Evolutionary conservation across 2,888 invertebrate species (phyloP).

Genomic region (Stenchaetothrips biformis): DNA sequence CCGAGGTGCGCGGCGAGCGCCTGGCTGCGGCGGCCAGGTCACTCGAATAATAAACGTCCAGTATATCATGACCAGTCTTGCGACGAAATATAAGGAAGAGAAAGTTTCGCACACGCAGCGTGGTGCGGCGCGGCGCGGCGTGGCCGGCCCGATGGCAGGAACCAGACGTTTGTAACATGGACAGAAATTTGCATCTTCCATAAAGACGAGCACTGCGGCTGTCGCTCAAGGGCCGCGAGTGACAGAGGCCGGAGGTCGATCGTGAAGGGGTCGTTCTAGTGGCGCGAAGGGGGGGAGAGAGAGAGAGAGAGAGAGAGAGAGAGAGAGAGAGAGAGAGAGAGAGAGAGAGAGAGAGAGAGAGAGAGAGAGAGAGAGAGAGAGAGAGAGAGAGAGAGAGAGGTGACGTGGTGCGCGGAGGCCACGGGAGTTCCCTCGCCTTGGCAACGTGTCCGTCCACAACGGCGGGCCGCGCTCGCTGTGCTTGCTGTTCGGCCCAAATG

Average conservation of each 20-base stretch:
- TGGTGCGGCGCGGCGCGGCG: not conserved
- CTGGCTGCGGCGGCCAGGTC: not conserved
- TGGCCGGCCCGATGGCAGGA: not conserved
- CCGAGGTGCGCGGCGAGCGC: not conserved
- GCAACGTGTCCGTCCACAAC: too few species aligned
- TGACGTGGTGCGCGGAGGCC: not conserved
- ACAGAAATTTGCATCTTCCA: slow-evolving; percentile 16
- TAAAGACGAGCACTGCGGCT: not conserved
- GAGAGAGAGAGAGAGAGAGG: too few species aligned
- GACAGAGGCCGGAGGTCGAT: too few species aligned
- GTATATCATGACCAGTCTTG: slow-evolving; percentile 21
- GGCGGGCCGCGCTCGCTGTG: too few species aligned
- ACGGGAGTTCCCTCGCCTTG: too few species aligned
- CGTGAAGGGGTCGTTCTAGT: too few species aligned
- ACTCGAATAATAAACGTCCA: slow-evolving; percentile 23
- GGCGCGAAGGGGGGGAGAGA: not conserved
- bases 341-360: too few species aligned
- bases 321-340: too few species aligned
- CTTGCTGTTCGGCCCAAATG: too few species aligned
- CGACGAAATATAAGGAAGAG: slow-evolving; percentile 24
- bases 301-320: too few species aligned
- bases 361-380: too few species aligned
- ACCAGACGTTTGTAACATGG: slow-evolving; percentile 1
- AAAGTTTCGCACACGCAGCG: not conserved
- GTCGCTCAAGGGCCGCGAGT: too few species aligned